phyloP scores from a whole-genome alignment of 2,888 invertebrate species.

The Synanthedon tipuliformis region DNA sequence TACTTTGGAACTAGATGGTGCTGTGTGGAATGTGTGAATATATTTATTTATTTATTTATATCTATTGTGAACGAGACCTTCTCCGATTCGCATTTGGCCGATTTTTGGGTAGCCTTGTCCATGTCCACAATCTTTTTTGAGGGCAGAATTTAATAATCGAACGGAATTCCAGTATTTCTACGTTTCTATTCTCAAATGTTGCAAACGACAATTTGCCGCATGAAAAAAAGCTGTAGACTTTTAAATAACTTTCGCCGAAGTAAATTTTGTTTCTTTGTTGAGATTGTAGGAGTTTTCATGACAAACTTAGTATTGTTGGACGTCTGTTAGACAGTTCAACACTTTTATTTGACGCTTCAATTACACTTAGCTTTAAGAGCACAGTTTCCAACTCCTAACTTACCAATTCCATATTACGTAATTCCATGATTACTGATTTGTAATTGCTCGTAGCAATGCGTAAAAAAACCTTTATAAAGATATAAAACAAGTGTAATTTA shows the following conservation, averaged over 20 bases:
- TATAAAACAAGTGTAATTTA: no score
- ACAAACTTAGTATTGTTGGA: constrained; percentile 17
- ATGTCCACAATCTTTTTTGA: background rate
- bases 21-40: no score
- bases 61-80: background rate
- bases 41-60: no score
- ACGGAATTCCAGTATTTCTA: no score
- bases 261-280: constrained; percentile 5
- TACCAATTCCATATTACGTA: background rate
- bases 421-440: no score
- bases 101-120: no score
- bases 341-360: constrained; percentile 21
- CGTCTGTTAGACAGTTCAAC: constrained; percentile 10
- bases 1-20: no score
- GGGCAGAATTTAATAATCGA: no score
- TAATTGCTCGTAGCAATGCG: no score
- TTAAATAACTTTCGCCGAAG: constrained; percentile 6
- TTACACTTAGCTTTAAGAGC: constrained; percentile 5
- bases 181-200: background rate
- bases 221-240: constrained; percentile 11
- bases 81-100: no score
- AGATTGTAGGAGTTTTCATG: constrained; percentile 14
- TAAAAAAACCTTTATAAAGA: no score
- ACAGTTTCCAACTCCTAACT: background rate
- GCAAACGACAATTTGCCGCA: constrained; percentile 14